Conservation (phyloP, 2,113 vertebrate genomes). For the Paradoxurus hermaphroditus region DNA sequence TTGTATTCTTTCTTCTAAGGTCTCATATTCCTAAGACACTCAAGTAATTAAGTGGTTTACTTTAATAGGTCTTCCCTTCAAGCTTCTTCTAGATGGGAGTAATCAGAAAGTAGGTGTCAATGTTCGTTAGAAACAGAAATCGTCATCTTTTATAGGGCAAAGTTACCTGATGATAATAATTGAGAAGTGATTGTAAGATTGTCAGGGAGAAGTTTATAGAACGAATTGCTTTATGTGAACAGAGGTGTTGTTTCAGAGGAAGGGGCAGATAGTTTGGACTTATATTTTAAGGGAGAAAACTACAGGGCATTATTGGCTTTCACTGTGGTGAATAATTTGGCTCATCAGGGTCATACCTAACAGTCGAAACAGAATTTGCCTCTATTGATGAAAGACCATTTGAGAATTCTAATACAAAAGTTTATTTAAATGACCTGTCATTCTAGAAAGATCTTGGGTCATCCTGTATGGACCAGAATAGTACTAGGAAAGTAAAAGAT, state of each 20-base stretch:
- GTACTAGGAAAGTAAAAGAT: background rate
- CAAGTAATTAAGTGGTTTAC: slow-evolving; percentile 12
- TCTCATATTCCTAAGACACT: background rate
- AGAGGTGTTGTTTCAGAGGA: background rate
- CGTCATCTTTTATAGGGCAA: background rate
- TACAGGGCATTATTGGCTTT: background rate
- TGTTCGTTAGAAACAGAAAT: slow-evolving; percentile 39
- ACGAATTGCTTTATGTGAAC: background rate
- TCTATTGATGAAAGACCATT: background rate
- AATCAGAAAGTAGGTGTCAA: slow-evolving; percentile 5
- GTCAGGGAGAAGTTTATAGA: background rate
- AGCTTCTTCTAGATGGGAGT: background rate
- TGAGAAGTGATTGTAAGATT: background rate
- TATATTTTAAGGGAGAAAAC: background rate
- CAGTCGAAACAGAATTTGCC: background rate
- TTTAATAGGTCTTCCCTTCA: background rate
- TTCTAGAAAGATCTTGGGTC: background rate
- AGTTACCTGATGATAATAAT: background rate
- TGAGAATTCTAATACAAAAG: background rate
- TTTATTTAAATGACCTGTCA: background rate
- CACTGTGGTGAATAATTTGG: background rate
- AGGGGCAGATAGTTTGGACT: background rate
- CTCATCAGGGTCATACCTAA: background rate
- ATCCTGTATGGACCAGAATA: background rate
- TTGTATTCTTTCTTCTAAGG: background rate